phyloP scores from a whole-genome alignment of 2,888 invertebrate species.

The Entomobrya proxima region DNA sequence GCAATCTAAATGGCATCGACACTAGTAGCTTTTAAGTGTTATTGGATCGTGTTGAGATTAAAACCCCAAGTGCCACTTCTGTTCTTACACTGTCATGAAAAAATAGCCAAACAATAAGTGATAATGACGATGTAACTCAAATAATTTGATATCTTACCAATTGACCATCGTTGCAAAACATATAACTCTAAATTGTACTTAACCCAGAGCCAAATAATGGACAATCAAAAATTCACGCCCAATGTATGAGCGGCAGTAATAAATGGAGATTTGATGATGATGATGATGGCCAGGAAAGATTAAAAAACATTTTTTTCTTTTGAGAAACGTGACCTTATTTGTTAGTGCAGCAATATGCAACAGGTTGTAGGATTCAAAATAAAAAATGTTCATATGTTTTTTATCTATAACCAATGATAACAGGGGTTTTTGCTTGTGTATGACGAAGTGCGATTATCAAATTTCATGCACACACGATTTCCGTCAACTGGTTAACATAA shows the following conservation, averaged over 20 bases:
- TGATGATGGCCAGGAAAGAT: conserved; percentile 62
- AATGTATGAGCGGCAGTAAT: conserved; percentile 27
- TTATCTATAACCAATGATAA: conserved; percentile 21
- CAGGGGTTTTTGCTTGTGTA: neutral
- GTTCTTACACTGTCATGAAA: neutral
- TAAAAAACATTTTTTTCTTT: conserved; percentile 23
- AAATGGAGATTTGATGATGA: conserved; percentile 9
- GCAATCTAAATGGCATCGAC: neutral
- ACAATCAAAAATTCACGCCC: conserved; percentile 61
- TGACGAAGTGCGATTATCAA: conserved; percentile 51
- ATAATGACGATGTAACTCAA: neutral
- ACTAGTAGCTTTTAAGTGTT: neutral
- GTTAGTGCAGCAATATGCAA: conserved; percentile 24
- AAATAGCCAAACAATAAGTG: neutral
- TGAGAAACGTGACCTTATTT: conserved; percentile 62
- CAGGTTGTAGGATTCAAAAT: conserved; percentile 4
- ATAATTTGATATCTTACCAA: neutral
- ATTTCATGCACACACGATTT: conserved; percentile 66
- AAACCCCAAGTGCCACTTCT: neutral
- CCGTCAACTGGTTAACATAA: conserved; percentile 63
- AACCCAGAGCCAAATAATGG: conserved; percentile 49
- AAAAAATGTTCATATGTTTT: neutral
- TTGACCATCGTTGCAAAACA: conserved; percentile 5
- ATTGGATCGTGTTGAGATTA: neutral
- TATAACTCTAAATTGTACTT: neutral